Conservation (phyloP, 2,113 vertebrate species). For the Heterotis niloticus region DNA sequence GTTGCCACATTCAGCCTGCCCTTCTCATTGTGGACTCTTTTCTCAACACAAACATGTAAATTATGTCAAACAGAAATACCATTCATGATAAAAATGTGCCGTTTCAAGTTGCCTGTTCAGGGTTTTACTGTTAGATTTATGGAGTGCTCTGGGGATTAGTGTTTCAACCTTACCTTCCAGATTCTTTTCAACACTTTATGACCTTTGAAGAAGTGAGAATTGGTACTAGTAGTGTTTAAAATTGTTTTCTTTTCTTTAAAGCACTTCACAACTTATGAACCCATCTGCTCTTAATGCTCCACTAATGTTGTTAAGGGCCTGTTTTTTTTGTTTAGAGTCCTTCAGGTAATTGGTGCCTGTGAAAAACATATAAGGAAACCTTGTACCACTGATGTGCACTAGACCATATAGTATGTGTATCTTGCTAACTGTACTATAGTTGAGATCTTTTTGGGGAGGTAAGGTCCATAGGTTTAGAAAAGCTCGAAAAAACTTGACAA, state of each 20-base stretch:
- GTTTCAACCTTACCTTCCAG: not conserved
- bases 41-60: not conserved
- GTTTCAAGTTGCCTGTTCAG: not conserved
- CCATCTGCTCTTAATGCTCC: not conserved
- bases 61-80: not conserved
- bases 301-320: not conserved
- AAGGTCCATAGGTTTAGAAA: not conserved
- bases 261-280: too few relatives aligned
- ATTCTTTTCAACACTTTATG: not conserved
- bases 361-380: not conserved
- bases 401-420: constrained; percentile 15
- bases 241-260: too few relatives aligned
- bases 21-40: not conserved
- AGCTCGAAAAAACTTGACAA: not conserved
- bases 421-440: constrained; percentile 17
- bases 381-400: constrained; percentile 17
- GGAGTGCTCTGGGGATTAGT: not conserved
- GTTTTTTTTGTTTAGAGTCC: not conserved
- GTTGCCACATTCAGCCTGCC: not conserved
- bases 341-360: not conserved
- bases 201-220: not conserved
- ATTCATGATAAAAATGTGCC: not conserved
- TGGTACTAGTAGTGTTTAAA: too few relatives aligned
- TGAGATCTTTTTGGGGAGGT: constrained; percentile 10
- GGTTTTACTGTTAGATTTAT: not conserved